Evolutionary conservation across 1,140 invertebrate genomes (phyloP).

Genomic region (Zaprionus tsacasi): DNA sequence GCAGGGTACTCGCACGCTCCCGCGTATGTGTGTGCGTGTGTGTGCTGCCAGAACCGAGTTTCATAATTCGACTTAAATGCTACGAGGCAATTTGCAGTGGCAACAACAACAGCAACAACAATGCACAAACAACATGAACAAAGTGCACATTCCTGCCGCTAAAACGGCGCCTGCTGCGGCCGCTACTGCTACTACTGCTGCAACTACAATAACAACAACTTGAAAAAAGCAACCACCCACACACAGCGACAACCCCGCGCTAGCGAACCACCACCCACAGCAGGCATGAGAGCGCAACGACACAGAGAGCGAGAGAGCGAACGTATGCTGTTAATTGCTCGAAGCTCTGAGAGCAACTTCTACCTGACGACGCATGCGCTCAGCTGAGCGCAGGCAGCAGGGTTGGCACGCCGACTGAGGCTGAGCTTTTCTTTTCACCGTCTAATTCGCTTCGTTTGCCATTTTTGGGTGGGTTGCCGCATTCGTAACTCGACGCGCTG

Average conservation of each 20-base stretch:
- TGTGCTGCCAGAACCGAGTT: slow-evolving; percentile 39
- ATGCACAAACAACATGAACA: slow-evolving; percentile 48
- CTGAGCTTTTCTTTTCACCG: slow-evolving; percentile 37
- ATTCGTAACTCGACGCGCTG: slow-evolving; percentile 61
- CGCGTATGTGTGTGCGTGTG: background rate
- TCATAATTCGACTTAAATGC: slow-evolving; percentile 82
- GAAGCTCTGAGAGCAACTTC: slow-evolving; percentile 34
- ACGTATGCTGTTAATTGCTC: background rate
- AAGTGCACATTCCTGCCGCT: slow-evolving; percentile 72
- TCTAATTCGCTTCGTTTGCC: slow-evolving; percentile 54
- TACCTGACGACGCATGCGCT: slow-evolving; percentile 28
- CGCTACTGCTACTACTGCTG: slow-evolving; percentile 34
- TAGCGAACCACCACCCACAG: slow-evolving; percentile 36
- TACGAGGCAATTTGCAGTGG: slow-evolving; percentile 77
- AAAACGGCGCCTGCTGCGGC: slow-evolving; percentile 65
- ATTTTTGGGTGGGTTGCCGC: slow-evolving; percentile 72
- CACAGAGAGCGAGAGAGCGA: slow-evolving; percentile 1
- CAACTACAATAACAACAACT: slow-evolving; percentile 44
- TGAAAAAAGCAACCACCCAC: slow-evolving; percentile 58
- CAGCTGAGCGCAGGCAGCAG: slow-evolving; percentile 19
- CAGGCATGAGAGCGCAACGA: slow-evolving; percentile 34
- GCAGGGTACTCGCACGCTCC: too few relatives aligned
- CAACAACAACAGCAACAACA: slow-evolving; percentile 30
- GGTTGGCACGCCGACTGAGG: slow-evolving; percentile 15
- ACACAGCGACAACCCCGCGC: slow-evolving; percentile 21